Percentiles rank a stretch among this genome's conserved stretches.
Evolutionary conservation across 2,888 invertebrate genomes (phyloP).

Genomic region (Quadriops clusia): DNA sequence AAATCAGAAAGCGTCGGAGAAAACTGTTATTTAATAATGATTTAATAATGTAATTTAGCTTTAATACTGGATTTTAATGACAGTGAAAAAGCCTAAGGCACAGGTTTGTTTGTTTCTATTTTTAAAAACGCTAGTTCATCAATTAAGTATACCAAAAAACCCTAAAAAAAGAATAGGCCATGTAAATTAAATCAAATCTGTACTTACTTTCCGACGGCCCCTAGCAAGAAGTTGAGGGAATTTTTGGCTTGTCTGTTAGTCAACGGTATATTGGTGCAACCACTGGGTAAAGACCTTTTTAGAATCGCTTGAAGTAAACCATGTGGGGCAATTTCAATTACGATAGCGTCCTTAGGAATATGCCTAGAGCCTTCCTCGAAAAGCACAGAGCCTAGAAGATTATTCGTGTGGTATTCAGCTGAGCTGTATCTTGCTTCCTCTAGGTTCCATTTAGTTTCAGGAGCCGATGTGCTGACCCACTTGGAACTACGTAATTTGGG

Average conservation of each 20-base stretch:
- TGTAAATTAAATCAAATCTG: neutral
- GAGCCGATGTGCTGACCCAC: constrained; percentile 57
- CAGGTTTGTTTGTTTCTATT: no score
- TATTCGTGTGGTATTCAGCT: constrained; percentile 57
- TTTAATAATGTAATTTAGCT: constrained; percentile 3
- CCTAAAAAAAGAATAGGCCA: no score
- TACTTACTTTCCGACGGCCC: constrained; percentile 52
- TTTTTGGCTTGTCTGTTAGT: constrained; percentile 61
- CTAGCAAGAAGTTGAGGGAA: constrained; percentile 47
- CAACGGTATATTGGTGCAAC: constrained; percentile 62
- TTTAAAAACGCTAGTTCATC: no score
- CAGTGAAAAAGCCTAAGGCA: no score
- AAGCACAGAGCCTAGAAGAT: constrained; percentile 53
- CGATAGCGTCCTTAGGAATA: constrained; percentile 70
- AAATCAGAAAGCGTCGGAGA: neutral
- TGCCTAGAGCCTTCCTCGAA: constrained; percentile 73
- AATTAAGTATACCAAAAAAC: no score
- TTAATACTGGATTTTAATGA: no score
- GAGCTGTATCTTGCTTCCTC: constrained; percentile 45
- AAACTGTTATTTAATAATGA: no score
- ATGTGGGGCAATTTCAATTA: constrained; percentile 85
- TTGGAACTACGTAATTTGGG: constrained; percentile 43
- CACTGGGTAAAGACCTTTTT: constrained; percentile 57
- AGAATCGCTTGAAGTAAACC: constrained; percentile 80
- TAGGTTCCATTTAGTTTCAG: constrained; percentile 46